Conservation (phyloP, 1,140 invertebrate species). For the Drosophila pachea region DNA sequence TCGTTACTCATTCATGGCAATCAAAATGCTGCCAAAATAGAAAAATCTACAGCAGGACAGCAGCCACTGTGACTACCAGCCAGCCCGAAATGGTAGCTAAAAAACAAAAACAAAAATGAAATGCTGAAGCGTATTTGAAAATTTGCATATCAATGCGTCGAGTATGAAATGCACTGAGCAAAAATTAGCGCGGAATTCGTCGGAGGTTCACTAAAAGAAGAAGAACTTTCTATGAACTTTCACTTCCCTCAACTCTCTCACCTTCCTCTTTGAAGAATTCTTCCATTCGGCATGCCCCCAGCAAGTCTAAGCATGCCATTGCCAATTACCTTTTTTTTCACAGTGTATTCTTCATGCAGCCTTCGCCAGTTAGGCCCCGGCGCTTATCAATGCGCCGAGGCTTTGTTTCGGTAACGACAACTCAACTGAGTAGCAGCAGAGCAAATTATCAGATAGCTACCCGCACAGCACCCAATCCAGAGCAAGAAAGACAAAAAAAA, state of each 20-base stretch:
- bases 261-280: too few species aligned
- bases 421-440: slow-evolving; percentile 25
- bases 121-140: slow-evolving; percentile 61
- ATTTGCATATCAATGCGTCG: slow-evolving; percentile 74
- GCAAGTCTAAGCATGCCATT: not conserved
- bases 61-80: slow-evolving; percentile 10
- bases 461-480: slow-evolving; percentile 21
- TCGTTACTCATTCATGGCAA: slow-evolving; percentile 77
- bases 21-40: slow-evolving; percentile 76
- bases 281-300: too few species aligned
- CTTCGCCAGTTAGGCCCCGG: slow-evolving; percentile 37
- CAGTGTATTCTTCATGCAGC: slow-evolving; percentile 6
- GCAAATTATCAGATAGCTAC: slow-evolving; percentile 72
- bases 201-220: too few species aligned
- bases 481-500: too few species aligned
- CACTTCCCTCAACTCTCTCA: too few species aligned
- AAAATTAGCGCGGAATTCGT: not conserved
- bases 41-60: slow-evolving; percentile 49
- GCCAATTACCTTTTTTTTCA: slow-evolving; percentile 2
- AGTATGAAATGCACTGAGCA: slow-evolving; percentile 29
- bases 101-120: slow-evolving; percentile 34
- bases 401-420: slow-evolving; percentile 50
- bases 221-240: too few species aligned
- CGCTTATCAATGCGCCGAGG: slow-evolving; percentile 57
- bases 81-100: slow-evolving; percentile 21